These are phyloP conservation scores for Melipona beecheii DNA, from an alignment of 2,888 invertebrate species.

Conservation along the genomic window DNA sequence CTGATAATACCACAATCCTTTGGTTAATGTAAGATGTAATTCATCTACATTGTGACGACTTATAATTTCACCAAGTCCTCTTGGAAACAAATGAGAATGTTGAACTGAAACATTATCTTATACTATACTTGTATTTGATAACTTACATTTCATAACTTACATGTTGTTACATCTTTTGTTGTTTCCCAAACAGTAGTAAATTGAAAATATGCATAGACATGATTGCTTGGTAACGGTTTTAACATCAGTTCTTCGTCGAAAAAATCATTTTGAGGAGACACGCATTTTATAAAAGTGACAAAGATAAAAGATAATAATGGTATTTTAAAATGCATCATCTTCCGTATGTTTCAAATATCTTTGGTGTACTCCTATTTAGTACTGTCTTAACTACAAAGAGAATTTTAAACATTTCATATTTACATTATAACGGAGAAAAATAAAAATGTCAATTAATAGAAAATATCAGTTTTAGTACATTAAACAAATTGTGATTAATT, in stretches of 20 bases:
- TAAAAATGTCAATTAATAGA: neutral
- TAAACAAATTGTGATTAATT: slow-evolving; percentile 11
- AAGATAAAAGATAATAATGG: slow-evolving; percentile 32
- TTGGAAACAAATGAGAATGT: slow-evolving; percentile 94
- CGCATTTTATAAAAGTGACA: slow-evolving; percentile 41
- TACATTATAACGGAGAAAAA: neutral
- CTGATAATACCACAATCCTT: slow-evolving; percentile 96
- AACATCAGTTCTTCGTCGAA: slow-evolving; percentile 95
- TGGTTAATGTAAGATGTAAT: slow-evolving; percentile 95
- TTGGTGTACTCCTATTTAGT: neutral
- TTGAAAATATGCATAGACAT: slow-evolving; percentile 95
- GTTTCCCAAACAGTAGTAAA: slow-evolving; percentile 92
- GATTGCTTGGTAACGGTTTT: slow-evolving; percentile 92
- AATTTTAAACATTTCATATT: slow-evolving; percentile 5
- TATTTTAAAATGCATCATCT: neutral
- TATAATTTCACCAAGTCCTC: slow-evolving; percentile 94
- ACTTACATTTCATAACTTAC: slow-evolving; percentile 68
- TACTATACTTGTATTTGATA: neutral
- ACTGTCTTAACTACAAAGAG: neutral
- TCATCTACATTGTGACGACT: slow-evolving; percentile 94
- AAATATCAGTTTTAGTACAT: neutral
- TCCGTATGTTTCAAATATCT: neutral
- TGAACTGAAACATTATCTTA: slow-evolving; percentile 86
- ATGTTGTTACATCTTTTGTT: slow-evolving; percentile 69
- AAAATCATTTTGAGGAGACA: slow-evolving; percentile 85